Evolutionary conservation across 1,140 invertebrate species (phyloP).

Genomic region (Lineus longissimus): DNA sequence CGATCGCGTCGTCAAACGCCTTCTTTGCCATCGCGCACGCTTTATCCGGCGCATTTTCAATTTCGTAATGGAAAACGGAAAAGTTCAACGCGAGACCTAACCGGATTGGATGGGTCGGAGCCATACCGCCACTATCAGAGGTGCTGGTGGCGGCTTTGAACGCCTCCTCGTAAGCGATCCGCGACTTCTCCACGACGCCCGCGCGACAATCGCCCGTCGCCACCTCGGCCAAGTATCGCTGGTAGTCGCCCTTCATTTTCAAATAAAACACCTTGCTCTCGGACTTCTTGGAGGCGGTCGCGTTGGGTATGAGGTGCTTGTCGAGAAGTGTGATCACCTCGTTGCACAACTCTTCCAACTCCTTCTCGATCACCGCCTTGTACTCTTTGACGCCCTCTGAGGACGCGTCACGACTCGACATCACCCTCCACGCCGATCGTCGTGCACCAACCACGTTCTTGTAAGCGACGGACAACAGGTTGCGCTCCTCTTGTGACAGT

Average conservation of each 20-base stretch:
- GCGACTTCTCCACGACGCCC: constrained; percentile 87
- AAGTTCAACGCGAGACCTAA: constrained; percentile 96
- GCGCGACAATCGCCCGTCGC: constrained; percentile 86
- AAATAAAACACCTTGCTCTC: too few species aligned
- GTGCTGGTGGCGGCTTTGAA: constrained; percentile 62
- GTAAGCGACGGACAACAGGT: constrained; percentile 95
- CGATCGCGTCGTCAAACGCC: constrained; percentile 71
- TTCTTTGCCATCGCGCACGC: constrained; percentile 84
- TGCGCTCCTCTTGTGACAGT: constrained; percentile 75
- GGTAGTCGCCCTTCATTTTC: constrained; percentile 80
- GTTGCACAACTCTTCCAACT: neutral
- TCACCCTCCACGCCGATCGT: constrained; percentile 94
- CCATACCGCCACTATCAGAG: constrained; percentile 98
- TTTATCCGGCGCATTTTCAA: constrained; percentile 95
- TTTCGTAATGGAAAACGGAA: constrained; percentile 99
- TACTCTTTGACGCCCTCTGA: constrained; percentile 40
- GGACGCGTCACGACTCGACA: constrained; percentile 90
- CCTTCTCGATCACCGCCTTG: constrained; percentile 39
- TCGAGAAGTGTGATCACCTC: constrained; percentile 60
- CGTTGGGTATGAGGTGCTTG: constrained; percentile 79
- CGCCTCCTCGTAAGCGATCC: constrained; percentile 97
- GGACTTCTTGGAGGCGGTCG: too few species aligned
- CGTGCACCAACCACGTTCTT: constrained; percentile 98
- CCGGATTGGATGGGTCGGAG: constrained; percentile 94
- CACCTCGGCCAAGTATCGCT: constrained; percentile 93